These are phyloP conservation scores for Pandemis heparana DNA, from an alignment of 2,888 invertebrate genomes.

Conservation along the genomic window DNA sequence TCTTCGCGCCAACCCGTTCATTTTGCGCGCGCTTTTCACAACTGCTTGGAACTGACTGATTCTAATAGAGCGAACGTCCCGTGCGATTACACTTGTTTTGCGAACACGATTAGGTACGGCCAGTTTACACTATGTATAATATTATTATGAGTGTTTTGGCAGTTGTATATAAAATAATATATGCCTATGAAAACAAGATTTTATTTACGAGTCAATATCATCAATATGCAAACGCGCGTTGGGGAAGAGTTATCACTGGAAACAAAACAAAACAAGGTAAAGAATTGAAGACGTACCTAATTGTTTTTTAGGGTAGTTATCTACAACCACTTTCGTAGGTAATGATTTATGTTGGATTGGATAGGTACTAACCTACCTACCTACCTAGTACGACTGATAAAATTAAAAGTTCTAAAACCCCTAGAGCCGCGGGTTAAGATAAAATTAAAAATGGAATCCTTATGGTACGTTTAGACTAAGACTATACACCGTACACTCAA, in stretches of 20 bases:
- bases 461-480: too few relatives aligned
- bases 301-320: too few relatives aligned
- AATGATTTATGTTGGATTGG: too few relatives aligned
- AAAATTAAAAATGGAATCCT: too few relatives aligned
- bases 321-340: too few relatives aligned
- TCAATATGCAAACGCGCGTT: background rate
- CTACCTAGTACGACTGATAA: too few relatives aligned
- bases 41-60: constrained; percentile 57
- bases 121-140: background rate
- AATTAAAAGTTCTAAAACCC: too few relatives aligned
- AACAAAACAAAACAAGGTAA: background rate
- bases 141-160: background rate
- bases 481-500: too few relatives aligned
- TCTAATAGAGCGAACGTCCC: background rate
- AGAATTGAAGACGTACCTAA: too few relatives aligned
- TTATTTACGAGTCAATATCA: too few relatives aligned
- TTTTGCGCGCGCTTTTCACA: constrained; percentile 60
- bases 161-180: background rate
- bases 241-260: background rate
- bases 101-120: background rate
- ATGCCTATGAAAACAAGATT: background rate
- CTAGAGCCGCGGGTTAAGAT: too few relatives aligned
- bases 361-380: too few relatives aligned
- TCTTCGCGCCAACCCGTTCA: constrained; percentile 68
- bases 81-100: background rate